Evolutionary conservation across 2,888 invertebrate genomes (phyloP).

Genomic region (Marronus borbonicus): DNA sequence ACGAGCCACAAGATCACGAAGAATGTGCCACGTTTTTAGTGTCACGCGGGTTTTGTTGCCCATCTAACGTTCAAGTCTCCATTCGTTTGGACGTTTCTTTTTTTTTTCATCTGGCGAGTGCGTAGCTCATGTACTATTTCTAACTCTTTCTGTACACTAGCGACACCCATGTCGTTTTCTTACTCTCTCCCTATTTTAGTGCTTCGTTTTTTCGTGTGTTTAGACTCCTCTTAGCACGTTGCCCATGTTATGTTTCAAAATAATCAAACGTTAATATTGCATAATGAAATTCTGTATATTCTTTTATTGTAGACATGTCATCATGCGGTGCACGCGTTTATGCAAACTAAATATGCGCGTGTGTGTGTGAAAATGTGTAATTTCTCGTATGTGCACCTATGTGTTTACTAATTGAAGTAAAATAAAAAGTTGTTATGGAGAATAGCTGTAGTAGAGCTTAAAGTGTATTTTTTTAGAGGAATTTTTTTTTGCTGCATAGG

Average conservation of each 20-base stretch:
- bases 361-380: not conserved
- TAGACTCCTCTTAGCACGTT: conserved; percentile 4
- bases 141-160: not conserved
- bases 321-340: too few species aligned
- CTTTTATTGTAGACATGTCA: not conserved
- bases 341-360: too few species aligned
- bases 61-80: conserved; percentile 57
- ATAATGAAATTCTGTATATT: not conserved
- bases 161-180: conserved; percentile 14
- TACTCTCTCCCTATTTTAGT: not conserved
- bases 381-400: too few species aligned
- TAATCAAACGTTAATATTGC: conserved; percentile 11
- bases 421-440: too few species aligned
- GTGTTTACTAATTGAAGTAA: too few species aligned
- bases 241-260: conserved; percentile 18
- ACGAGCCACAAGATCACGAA: conserved; percentile 56
- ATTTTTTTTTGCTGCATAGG: too few species aligned
- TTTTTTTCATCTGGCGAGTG: not conserved
- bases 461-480: too few species aligned
- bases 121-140: not conserved
- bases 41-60: conserved; percentile 57
- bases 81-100: conserved; percentile 34
- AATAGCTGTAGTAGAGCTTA: too few species aligned
- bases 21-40: conserved; percentile 56
- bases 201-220: conserved; percentile 46